A percentile compares a stretch with the other conserved stretches of the same genome.
Evolutionary conservation across 2,797 vertebrate species (phyloP).

Genomic region (Falco peregrinus): DNA sequence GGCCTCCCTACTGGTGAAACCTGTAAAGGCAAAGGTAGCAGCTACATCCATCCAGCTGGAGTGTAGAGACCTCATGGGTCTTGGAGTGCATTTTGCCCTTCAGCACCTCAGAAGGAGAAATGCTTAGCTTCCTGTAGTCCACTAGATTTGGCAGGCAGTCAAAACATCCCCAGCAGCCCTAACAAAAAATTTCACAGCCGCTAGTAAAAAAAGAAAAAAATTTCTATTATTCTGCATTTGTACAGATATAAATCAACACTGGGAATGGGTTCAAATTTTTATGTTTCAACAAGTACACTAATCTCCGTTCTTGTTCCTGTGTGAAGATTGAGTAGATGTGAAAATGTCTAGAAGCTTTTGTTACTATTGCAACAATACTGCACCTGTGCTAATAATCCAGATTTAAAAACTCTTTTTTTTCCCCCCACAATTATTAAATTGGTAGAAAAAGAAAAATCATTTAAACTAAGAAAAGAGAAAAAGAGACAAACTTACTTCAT

Average conservation of each 20-base stretch:
- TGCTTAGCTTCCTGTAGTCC: neutral
- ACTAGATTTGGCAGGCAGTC: neutral
- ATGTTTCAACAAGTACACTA: neutral
- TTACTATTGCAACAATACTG: neutral
- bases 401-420: neutral
- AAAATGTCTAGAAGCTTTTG: neutral
- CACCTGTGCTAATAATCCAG: neutral
- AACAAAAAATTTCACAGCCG: neutral
- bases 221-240: neutral
- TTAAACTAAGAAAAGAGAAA: neutral
- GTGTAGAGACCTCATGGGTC: neutral
- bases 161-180: neutral
- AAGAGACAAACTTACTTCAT: constrained; percentile 87
- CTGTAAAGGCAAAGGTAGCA: neutral
- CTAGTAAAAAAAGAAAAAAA: neutral
- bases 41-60: neutral
- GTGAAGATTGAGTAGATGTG: neutral
- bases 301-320: neutral
- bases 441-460: neutral
- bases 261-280: neutral
- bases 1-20: neutral
- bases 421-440: neutral
- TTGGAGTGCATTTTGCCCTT: neutral
- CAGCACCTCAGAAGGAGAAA: neutral
- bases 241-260: neutral